Evolutionary conservation across 2,888 invertebrate species (phyloP).

Genomic region (Mechanitis mazaeus): DNA sequence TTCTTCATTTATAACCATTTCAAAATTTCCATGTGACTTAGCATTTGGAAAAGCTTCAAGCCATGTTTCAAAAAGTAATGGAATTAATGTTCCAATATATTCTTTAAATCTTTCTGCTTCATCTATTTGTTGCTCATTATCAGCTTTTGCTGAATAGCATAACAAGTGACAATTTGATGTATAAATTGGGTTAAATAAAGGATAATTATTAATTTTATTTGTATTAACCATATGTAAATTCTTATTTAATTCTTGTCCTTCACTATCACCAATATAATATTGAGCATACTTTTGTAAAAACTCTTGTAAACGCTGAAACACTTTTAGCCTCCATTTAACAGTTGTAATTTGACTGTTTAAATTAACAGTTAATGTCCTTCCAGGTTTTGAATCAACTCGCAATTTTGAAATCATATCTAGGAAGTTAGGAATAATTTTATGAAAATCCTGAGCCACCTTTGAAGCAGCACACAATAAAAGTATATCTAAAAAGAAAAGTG

Average conservation of each 20-base stretch:
- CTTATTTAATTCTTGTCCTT: constrained; percentile 30
- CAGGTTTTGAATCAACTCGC: constrained; percentile 79
- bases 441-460: constrained; percentile 80
- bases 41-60: constrained; percentile 82
- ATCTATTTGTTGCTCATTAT: constrained; percentile 50
- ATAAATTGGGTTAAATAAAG: constrained; percentile 51
- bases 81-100: constrained; percentile 82
- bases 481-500: constrained; percentile 85
- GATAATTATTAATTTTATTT: constrained; percentile 47
- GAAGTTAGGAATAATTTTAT: constrained; percentile 86
- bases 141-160: constrained; percentile 62
- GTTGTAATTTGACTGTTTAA: constrained; percentile 84
- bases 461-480: constrained; percentile 81
- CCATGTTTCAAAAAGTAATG: constrained; percentile 90
- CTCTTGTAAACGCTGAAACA: constrained; percentile 82
- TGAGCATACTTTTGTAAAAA: constrained; percentile 56
- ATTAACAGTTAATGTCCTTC: constrained; percentile 81
- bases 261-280: constrained; percentile 38
- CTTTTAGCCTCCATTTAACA: constrained; percentile 87
- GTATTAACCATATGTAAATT: constrained; percentile 43
- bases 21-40: constrained; percentile 54
- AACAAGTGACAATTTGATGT: constrained; percentile 56
- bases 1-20: constrained; percentile 77
- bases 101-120: constrained; percentile 73
- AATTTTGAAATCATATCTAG: constrained; percentile 89